Evolutionary conservation across 2,797 vertebrate species (phyloP), one percentile per base, ranked within the genome.

Genomic region (Picus viridis): DNA sequence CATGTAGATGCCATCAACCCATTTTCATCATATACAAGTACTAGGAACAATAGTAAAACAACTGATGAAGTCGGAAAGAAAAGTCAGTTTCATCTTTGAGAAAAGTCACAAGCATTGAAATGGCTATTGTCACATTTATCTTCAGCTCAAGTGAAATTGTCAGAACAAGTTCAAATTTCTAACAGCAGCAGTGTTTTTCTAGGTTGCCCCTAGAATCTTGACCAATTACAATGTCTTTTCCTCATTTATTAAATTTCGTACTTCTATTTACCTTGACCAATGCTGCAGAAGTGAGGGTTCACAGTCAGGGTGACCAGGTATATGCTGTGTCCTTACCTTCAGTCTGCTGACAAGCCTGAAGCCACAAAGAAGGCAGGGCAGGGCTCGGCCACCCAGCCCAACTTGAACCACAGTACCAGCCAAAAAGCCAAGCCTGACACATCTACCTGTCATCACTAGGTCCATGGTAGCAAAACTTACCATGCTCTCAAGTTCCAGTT

Each of bases 371-470:
- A 26, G 59, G 6, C 63, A 56, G 30, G 39, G 13, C 39, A 22
- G 10, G 2, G 6, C 45, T 23, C 30, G 59, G 24, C 41, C 49
- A 41, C 22, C 57, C 3, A 1, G 12, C 29, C 1, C 49, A 51
- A 12, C 49, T 51, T 1, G 4, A 34, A 4, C n/a, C 49, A 6
- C 1, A 0, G 30, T 2, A 0, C 17, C 59, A 20, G 30, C 57
- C 16, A 2, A 8, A 49, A 19, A 57, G 24, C 32, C 51, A 12
- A 47, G 9, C 4, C 30, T 32, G 16, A 12, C 3, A 5, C 0
- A 0, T 30, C 36, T 19, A 12, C 3, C 0, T 7, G 5, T 36
- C 9, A 16, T 36, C 34, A 62, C 39, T 2, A 13, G 58, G 32
- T 16, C 32, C 47, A 2, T 4, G 10, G 32, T 8, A 36, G 13